phyloP scores from a whole-genome alignment of 2,888 invertebrate genomes.

The Yponomeuta plumbellus region DNA sequence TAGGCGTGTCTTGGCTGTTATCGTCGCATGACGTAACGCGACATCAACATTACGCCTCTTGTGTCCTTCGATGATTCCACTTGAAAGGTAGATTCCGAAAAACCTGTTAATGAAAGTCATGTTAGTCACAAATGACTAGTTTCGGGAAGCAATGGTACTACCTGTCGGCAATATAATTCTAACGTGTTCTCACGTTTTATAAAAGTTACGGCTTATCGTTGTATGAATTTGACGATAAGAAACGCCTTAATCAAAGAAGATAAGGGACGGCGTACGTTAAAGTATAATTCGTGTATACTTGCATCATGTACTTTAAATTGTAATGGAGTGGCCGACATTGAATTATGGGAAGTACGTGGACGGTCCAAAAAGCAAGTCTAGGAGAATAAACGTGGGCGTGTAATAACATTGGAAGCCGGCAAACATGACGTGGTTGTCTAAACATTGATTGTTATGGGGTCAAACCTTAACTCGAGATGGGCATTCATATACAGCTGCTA shows the following conservation, averaged over 20 bases:
- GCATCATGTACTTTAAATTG: neutral
- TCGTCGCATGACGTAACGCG: constrained; percentile 68
- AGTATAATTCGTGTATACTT: neutral
- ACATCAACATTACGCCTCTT: constrained; percentile 18
- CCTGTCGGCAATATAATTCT: neutral
- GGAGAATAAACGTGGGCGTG: constrained; percentile 42
- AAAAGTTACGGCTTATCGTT: constrained; percentile 24
- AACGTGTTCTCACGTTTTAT: neutral
- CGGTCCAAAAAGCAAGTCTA: constrained; percentile 5
- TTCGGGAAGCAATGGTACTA: neutral
- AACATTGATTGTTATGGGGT: constrained; percentile 40
- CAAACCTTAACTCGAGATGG: constrained; percentile 27
- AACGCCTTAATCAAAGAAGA: constrained; percentile 21
- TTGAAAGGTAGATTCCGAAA: neutral
- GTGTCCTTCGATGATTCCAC: neutral
- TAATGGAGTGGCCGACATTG: neutral
- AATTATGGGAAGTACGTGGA: neutral
- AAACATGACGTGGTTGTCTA: constrained; percentile 30
- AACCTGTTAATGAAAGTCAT: neutral
- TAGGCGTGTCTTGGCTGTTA: constrained; percentile 70
- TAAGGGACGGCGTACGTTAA: constrained; percentile 8
- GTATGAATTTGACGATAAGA: constrained; percentile 47
- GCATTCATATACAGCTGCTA: constrained; percentile 21
- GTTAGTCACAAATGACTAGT: neutral
- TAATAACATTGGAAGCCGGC: constrained; percentile 41